Evolutionary conservation across 2,113 vertebrate genomes (phyloP), one percentile per base, ranked within the genome.

Genomic region (Australoheros scitulus): DNA sequence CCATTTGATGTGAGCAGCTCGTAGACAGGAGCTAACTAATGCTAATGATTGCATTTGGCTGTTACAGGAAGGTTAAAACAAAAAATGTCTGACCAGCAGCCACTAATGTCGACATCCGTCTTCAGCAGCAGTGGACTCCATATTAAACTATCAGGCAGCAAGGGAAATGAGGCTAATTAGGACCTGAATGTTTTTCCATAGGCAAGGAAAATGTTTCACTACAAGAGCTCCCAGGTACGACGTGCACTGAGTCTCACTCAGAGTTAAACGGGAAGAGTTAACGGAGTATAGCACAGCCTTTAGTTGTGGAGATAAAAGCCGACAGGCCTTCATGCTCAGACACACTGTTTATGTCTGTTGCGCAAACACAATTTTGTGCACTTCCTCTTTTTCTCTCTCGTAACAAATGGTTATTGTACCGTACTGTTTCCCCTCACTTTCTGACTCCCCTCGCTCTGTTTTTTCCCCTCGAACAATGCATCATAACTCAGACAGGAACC

Each of bases 401-500:
- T 57, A 81, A 91, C 85, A 88, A 87, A 82, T 68, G 75, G 13
- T 89, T 83, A 82, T 92, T 90, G 89, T 90, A 18, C 10, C 58
- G 11, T 1, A 52, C 17, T 4, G 60, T 50, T 78, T 81, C 86
- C 79, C 60, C 36, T 68, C 83, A 81, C 34, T 38, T 32, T 43
- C 60, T 38, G 80, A 72, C 32, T 17, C 76, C 34, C 14, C 29
- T 29, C 43, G 38, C 34, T 61, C 41, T 68, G 61, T 1, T 36
- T 50, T 80, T 61, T 15, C 64, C 29, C 4, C 24, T 85, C 22
- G 79, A 89, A 94, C 93, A 94, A 93, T 92, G 89, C 91, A 81
- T 88, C 87, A 82, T 81, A 81, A 83, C 68, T 87, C 80, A 63
- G 81, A 83, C 91, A 89, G 89, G 92, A 94, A 89, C 87, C 90